A percentile compares a stretch with the other conserved stretches of the same genome.
phyloP scores from a whole-genome alignment of 2,797 vertebrate species.

The Myotis pilosus region DNA sequence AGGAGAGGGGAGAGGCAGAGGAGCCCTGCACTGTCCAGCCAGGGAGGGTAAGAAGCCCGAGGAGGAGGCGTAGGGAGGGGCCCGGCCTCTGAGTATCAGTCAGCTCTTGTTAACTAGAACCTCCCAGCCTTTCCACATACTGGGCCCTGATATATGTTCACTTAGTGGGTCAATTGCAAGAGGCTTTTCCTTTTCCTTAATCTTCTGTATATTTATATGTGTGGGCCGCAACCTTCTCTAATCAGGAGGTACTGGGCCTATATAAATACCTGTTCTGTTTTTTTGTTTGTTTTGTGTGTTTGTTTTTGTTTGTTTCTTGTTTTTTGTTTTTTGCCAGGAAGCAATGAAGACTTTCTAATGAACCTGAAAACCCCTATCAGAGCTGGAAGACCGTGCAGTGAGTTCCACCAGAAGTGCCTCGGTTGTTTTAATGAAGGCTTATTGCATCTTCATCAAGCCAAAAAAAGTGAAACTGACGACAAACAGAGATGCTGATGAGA shows the following conservation, averaged over 20 bases:
- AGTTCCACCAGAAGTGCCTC: background rate
- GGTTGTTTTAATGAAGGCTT: constrained; percentile 63
- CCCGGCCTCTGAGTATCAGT: constrained; percentile 82
- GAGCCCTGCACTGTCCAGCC: constrained; percentile 84
- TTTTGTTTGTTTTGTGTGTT: background rate
- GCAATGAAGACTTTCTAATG: constrained; percentile 70
- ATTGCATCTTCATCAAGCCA: constrained; percentile 74
- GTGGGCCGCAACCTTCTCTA: constrained; percentile 69
- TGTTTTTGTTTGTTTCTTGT: background rate
- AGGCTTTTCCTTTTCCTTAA: constrained; percentile 54
- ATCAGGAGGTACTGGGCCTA: constrained; percentile 58
- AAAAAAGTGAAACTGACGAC: constrained; percentile 54
- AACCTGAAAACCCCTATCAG: constrained; percentile 74
- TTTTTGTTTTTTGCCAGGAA: constrained; percentile 54
- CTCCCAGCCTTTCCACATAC: constrained; percentile 80
- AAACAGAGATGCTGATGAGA: constrained; percentile 64
- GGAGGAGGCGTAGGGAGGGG: constrained; percentile 75
- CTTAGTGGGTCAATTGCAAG: constrained; percentile 80
- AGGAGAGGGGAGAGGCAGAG: constrained; percentile 86
- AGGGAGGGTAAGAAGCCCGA: constrained; percentile 83
- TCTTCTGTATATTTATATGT: constrained; percentile 49
- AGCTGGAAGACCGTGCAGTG: constrained; percentile 47
- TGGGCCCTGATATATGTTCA: constrained; percentile 75
- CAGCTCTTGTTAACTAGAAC: constrained; percentile 81
- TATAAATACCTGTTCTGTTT: background rate